Conservation (phyloP, 53 echinoderm and acorn worm species). For the Arbacia lixula region DNA sequence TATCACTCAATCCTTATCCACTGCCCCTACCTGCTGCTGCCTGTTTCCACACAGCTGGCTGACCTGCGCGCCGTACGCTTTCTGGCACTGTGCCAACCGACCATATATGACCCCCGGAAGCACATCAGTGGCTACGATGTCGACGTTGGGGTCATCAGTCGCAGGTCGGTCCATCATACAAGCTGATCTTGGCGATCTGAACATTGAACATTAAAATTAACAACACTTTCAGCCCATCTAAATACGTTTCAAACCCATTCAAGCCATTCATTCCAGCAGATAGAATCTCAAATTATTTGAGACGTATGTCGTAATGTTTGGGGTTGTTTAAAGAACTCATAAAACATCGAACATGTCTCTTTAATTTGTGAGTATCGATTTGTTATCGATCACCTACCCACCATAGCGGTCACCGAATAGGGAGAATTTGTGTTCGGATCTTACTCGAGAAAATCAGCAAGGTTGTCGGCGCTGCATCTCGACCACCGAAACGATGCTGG, state of each 20-base stretch:
- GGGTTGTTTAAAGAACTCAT: too few relatives aligned
- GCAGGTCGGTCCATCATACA: neutral
- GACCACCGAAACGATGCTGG: conserved; percentile 68
- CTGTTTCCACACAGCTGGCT: neutral
- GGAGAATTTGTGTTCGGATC: neutral
- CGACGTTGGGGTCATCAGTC: neutral
- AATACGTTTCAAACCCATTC: too few relatives aligned
- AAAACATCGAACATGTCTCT: too few relatives aligned
- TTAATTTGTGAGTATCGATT: too few relatives aligned
- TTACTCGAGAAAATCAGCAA: conserved; percentile 72
- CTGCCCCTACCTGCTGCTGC: neutral
- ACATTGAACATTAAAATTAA: neutral
- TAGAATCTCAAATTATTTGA: too few relatives aligned
- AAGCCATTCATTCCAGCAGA: too few relatives aligned
- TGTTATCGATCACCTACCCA: too few relatives aligned
- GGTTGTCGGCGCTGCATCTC: conserved; percentile 64
- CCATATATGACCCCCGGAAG: neutral
- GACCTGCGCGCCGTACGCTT: neutral
- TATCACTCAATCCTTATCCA: too few relatives aligned
- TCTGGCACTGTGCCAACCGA: neutral
- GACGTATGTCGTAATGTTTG: too few relatives aligned
- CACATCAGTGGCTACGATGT: neutral
- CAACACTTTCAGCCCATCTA: too few relatives aligned
- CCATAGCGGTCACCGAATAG: too few relatives aligned
- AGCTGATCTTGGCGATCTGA: neutral